A percentile compares a stretch with the other conserved stretches of the same genome.
Evolutionary conservation across 2,113 vertebrate species (phyloP).

Genomic region (Candoia aspera): DNA sequence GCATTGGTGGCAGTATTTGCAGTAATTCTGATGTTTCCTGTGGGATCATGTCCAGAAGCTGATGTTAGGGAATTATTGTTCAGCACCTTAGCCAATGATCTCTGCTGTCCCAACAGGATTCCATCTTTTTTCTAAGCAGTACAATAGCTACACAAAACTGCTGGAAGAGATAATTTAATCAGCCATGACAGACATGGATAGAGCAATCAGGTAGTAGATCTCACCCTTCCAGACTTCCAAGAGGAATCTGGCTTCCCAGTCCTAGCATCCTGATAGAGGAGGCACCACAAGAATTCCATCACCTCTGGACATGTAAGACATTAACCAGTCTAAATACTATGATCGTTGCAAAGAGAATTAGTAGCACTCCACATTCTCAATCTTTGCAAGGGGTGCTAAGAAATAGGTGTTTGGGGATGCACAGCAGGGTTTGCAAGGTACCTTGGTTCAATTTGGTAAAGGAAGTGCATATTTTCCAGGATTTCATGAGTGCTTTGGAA

Average conservation of each 20-base stretch:
- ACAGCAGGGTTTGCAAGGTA: neutral
- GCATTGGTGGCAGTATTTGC: neutral
- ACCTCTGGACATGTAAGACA: constrained; percentile 15
- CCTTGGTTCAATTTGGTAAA: neutral
- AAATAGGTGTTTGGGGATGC: neutral
- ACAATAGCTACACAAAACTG: neutral
- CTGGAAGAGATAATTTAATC: neutral
- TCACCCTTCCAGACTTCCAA: neutral
- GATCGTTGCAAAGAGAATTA: neutral
- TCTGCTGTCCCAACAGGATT: neutral
- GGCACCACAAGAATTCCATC: neutral
- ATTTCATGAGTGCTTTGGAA: neutral
- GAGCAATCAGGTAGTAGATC: neutral
- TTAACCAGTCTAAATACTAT: neutral
- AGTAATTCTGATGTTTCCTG: neutral
- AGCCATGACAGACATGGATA: neutral
- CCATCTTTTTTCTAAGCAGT: neutral
- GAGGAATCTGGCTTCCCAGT: neutral
- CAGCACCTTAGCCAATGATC: neutral
- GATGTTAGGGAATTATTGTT: neutral
- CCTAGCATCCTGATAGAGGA: neutral
- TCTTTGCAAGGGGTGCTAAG: neutral
- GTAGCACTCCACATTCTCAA: neutral
- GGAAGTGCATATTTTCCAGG: neutral
- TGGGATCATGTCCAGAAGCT: neutral